Percentiles rank a stretch among this genome's conserved stretches.
These are phyloP conservation scores for Plecotus auritus DNA, from an alignment of 2,113 vertebrate genomes.

Conservation along the genomic window DNA sequence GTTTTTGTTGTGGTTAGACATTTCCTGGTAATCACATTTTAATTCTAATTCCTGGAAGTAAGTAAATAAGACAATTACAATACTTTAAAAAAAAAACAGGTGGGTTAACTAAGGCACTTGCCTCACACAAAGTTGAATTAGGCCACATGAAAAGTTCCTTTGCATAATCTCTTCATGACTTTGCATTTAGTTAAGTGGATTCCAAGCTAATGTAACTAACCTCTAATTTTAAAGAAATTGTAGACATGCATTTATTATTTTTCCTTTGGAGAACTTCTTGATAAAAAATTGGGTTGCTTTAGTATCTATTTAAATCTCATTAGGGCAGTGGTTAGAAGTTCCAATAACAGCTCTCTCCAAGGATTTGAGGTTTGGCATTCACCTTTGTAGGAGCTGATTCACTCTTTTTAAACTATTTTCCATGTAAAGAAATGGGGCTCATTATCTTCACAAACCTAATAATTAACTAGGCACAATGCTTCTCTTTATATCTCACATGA, in stretches of 20 bases:
- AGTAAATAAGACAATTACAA: background rate
- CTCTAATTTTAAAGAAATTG: slow-evolving; percentile 11
- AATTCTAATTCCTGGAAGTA: slow-evolving; percentile 34
- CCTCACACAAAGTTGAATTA: background rate
- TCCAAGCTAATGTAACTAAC: slow-evolving; percentile 17
- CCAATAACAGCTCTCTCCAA: background rate
- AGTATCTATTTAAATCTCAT: slow-evolving; percentile 28
- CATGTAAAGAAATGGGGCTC: background rate
- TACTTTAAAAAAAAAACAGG: background rate
- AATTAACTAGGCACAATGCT: background rate
- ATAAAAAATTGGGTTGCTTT: slow-evolving; percentile 21
- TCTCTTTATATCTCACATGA: background rate
- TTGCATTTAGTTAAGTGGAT: slow-evolving; percentile 38
- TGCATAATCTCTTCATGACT: slow-evolving; percentile 39
- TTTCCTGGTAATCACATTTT: slow-evolving; percentile 1
- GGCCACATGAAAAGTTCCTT: slow-evolving; percentile 30
- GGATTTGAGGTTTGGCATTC: slow-evolving; percentile 29
- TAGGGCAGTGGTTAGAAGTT: background rate
- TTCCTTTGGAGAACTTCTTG: slow-evolving; percentile 28
- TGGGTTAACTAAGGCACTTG: slow-evolving; percentile 21
- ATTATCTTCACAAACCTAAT: slow-evolving; percentile 17
- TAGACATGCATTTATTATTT: slow-evolving; percentile 36
- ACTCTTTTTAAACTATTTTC: slow-evolving; percentile 9
- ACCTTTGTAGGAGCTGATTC: background rate
- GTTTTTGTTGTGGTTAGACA: background rate